Evolutionary conservation across 2,888 invertebrate genomes (phyloP), one percentile per base, ranked within the genome.

Genomic region (Eupithecia inturbata): DNA sequence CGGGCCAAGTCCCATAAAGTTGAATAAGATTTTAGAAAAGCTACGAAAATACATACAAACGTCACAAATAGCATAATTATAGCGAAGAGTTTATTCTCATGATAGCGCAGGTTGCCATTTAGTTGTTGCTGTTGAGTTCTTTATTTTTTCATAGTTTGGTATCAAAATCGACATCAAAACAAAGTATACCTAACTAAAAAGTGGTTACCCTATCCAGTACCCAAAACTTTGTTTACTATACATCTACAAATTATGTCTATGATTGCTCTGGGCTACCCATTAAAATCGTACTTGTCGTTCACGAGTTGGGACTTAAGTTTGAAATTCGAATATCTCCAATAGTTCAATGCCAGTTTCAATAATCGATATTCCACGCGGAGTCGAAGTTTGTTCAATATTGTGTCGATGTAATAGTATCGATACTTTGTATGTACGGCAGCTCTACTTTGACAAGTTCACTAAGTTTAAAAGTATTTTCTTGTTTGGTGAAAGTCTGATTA

Each of bases 291-390:
- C 66, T 39, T 66, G 36, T n/a, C 66, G 39, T 66, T 26, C 39
- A n/a, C 26, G 66, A 41, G 39, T 39, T 39, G 39, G 66, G 22
- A 66, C 66, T 36, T 39, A 39, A 66, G 39, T 66, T 39, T 1
- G 66, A 64, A 64, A 64, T 64, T 64, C 33, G 36, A 64, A 64
- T 64, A 64, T 64, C 63, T 64, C n/a, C 22, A 66, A 66, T 66
- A 66, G 66, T 66, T 66, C 39, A 66, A 66, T 66, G 39, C 66
- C 66, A 66, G 66, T 66, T 66, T 66, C 66, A 66, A 66, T 66
- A 66, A 66, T 66, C 66, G 39, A 66, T 66, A 66, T 66, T 66
- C 66, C 39, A 39, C 26, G 39, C 22, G 16, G 39, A 36, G 39
- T 62, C 39, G 22, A 66, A 66, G 39, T 66, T 66, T 33, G 36